Evolutionary conservation across 2,888 invertebrate genomes (phyloP).

Genomic region (Mactromeris polynyma): DNA sequence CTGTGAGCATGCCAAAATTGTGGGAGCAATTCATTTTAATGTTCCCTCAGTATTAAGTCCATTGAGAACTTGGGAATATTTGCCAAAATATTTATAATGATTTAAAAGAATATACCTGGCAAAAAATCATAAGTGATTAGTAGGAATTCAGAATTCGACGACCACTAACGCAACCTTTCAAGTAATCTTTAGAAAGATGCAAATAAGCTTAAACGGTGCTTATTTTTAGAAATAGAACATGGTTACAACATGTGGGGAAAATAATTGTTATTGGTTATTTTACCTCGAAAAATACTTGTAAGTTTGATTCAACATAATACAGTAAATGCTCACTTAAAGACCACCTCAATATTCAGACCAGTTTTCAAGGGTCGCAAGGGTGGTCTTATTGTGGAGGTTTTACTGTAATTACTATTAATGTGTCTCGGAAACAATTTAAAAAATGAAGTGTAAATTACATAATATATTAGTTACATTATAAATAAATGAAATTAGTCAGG

Average conservation of each 20-base stretch:
- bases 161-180: neutral
- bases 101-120: slow-evolving; percentile 16
- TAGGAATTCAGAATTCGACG: neutral
- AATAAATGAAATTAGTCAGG: no score
- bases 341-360: no score
- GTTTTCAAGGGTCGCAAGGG: no score
- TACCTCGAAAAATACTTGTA: no score
- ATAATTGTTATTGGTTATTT: no score
- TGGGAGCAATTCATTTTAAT: neutral
- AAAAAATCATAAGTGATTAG: slow-evolving; percentile 20
- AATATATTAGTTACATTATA: no score
- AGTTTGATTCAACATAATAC: no score
- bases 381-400: no score
- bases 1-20: neutral
- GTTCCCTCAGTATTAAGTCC: neutral
- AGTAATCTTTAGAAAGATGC: slow-evolving; percentile 2
- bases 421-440: no score
- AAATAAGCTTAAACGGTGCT: neutral
- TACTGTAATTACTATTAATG: no score
- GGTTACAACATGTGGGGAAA: neutral
- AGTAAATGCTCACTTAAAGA: no score
- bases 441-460: no score
- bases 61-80: neutral
- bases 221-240: slow-evolving; percentile 1
- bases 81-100: slow-evolving; percentile 14